Conservation (phyloP, 1,140 invertebrate species). For the Calycopis cecrops region DNA sequence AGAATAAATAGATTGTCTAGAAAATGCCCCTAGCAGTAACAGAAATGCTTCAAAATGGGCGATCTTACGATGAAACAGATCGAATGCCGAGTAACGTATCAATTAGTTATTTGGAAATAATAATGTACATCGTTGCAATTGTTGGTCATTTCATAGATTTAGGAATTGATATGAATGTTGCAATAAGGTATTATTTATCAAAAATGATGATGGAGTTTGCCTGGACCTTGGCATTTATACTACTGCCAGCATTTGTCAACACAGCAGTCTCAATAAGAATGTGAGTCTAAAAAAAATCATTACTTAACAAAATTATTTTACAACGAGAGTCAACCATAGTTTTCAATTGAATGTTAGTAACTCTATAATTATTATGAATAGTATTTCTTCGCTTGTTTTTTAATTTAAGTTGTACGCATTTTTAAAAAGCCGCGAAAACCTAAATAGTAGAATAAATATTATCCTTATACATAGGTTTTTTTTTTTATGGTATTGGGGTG, state of each 20-base stretch:
- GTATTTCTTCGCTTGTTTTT: no score
- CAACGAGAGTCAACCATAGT: no score
- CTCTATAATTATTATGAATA: no score
- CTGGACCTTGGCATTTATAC: constrained; percentile 78
- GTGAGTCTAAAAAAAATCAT: constrained; percentile 59
- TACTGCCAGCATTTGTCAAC: constrained; percentile 79
- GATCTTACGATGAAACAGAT: constrained; percentile 60
- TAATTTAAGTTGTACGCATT: no score
- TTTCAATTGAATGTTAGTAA: no score
- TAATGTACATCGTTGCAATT: constrained; percentile 74
- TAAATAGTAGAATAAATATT: no score
- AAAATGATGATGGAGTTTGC: constrained; percentile 75
- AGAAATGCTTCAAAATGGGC: constrained; percentile 47
- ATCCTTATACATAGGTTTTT: no score
- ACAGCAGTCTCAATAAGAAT: constrained; percentile 79
- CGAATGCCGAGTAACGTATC: constrained; percentile 58
- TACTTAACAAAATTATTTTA: no score
- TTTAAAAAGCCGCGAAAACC: no score
- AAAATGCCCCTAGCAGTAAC: constrained; percentile 47
- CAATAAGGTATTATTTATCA: constrained; percentile 74
- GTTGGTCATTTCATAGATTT: constrained; percentile 79
- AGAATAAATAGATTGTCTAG: no score
- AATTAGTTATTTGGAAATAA: constrained; percentile 54
- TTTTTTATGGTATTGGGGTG: no score
- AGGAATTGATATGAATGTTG: constrained; percentile 79